phyloP scores from a whole-genome alignment of 2,113 vertebrate genomes.

The Rhinolophus ferrumequinum region DNA sequence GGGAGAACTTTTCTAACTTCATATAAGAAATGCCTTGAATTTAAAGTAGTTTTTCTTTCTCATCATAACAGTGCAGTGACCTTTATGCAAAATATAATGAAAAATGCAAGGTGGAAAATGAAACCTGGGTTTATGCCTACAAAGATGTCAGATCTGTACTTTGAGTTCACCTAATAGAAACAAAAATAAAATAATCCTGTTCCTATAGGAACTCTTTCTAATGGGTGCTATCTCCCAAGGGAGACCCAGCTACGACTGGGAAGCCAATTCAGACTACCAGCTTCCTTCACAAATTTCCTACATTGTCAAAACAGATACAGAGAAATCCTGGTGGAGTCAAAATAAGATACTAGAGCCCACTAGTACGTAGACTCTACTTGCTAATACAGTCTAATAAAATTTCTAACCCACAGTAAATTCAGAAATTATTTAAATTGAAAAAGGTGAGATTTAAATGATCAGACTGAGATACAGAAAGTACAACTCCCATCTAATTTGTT shows the following conservation, averaged over 20 bases:
- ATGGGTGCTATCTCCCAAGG: neutral
- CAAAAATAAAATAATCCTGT: constrained; percentile 36
- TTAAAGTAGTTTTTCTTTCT: constrained; percentile 67
- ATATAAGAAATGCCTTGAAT: constrained; percentile 62
- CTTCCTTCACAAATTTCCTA: neutral
- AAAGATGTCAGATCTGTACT: constrained; percentile 13
- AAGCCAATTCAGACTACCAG: neutral
- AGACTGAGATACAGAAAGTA: constrained; percentile 3
- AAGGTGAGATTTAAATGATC: neutral
- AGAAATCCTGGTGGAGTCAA: constrained; percentile 3
- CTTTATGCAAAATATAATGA: constrained; percentile 73
- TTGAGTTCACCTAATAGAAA: constrained; percentile 9
- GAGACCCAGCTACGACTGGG: neutral
- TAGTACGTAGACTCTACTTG: neutral
- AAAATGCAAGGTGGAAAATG: constrained; percentile 53
- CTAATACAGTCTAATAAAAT: neutral
- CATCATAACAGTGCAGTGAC: constrained; percentile 49
- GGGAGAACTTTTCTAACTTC: constrained; percentile 54
- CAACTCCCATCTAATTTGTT: neutral
- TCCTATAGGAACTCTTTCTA: neutral
- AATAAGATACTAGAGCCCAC: constrained; percentile 8
- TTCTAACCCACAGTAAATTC: neutral
- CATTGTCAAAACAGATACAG: neutral
- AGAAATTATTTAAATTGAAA: constrained; percentile 19
- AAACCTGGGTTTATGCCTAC: constrained; percentile 21